phyloP scores from a whole-genome alignment of 2,797 vertebrate genomes.

The Numenius phaeopus region DNA sequence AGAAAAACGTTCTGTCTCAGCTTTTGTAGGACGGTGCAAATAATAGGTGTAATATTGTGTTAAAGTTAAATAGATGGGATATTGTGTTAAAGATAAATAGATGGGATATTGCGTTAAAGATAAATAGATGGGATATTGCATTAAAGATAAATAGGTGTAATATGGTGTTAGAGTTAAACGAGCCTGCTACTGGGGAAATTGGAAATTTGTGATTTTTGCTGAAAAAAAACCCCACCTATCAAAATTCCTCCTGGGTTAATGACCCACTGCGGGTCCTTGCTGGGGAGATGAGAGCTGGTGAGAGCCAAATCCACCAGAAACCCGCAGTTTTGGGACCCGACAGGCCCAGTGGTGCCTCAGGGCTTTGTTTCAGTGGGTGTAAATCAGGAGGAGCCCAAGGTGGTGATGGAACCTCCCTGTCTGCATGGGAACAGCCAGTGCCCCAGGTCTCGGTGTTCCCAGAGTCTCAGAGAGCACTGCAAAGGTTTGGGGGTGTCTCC shows the following conservation, averaged over 20 bases:
- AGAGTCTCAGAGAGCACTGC: rapidly evolving
- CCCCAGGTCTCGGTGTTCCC: rapidly evolving
- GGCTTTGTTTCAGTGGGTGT: rapidly evolving
- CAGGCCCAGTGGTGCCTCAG: rapidly evolving
- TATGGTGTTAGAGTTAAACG: background rate
- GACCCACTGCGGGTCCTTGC: rapidly evolving
- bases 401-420: background rate
- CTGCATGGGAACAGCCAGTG: rapidly evolving
- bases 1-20: rapidly evolving
- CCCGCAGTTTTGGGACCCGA: rapidly evolving
- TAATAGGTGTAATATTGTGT: rapidly evolving
- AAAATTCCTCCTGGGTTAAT: rapidly evolving
- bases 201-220: background rate
- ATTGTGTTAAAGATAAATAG: rapidly evolving
- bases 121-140: rapidly evolving
- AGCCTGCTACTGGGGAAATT: rapidly evolving
- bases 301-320: background rate
- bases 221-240: background rate
- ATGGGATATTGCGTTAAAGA: rapidly evolving
- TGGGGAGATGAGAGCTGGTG: rapidly evolving
- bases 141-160: background rate
- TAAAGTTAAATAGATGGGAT: rapidly evolving
- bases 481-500: no score
- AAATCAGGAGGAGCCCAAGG: background rate
- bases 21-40: rapidly evolving